Evolutionary conservation across 1,140 invertebrate genomes (phyloP).

Genomic region (Aphidius gifuensis): DNA sequence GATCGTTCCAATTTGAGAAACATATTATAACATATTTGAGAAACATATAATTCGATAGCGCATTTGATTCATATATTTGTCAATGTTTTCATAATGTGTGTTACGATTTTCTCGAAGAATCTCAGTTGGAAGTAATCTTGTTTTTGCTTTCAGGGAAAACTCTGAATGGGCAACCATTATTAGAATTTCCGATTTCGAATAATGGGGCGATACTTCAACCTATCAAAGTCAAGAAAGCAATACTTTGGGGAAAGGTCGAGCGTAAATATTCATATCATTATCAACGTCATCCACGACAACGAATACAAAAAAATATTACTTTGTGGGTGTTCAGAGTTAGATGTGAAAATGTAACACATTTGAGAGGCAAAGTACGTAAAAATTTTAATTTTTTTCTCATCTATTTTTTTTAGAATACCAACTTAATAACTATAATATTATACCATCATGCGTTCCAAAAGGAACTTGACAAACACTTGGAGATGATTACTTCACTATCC

Average conservation of each 20-base stretch:
- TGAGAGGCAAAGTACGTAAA: conserved; percentile 58
- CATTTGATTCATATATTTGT: too few species aligned
- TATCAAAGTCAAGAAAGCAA: conserved; percentile 68
- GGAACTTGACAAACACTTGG: conserved; percentile 51
- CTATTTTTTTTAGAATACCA: neutral
- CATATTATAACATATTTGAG: too few species aligned
- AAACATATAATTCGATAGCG: too few species aligned
- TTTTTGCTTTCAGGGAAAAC: conserved; percentile 64
- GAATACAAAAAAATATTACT: conserved; percentile 58
- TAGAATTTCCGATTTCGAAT: conserved; percentile 75
- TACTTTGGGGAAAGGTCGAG: conserved; percentile 72
- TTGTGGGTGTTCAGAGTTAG: conserved; percentile 66
- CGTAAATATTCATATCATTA: conserved; percentile 56
- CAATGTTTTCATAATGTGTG: too few species aligned
- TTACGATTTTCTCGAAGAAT: too few species aligned
- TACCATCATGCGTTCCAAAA: conserved; percentile 24
- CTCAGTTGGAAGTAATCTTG: neutral
- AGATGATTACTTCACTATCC: conserved; percentile 69
- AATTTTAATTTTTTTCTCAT: neutral
- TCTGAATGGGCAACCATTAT: conserved; percentile 77
- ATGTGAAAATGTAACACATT: conserved; percentile 59
- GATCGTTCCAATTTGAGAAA: too few species aligned
- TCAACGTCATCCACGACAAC: conserved; percentile 51
- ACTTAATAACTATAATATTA: neutral
- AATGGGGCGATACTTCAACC: conserved; percentile 59